Percentiles rank a stretch among this genome's conserved stretches.
Conservation (phyloP, 1,140 invertebrate species). For the Triops longicaudatus region DNA sequence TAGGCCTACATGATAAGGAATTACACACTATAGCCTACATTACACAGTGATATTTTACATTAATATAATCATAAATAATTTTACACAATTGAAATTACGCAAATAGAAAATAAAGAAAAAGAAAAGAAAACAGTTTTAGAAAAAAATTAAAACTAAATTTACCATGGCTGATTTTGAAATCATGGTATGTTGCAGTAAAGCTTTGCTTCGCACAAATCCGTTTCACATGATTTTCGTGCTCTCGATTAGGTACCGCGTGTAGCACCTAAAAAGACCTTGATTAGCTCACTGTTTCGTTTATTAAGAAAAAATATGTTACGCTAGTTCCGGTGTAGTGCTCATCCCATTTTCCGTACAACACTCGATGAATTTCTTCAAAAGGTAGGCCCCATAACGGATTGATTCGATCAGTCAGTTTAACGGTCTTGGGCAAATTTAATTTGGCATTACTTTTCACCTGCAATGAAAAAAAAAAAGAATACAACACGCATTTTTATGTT, state of each 20-base stretch:
- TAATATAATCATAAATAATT: no score
- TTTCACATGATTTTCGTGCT: background rate
- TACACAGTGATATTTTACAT: no score
- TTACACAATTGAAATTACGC: no score
- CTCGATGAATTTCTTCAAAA: slow-evolving; percentile 7
- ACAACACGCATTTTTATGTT: no score
- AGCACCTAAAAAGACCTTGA: background rate
- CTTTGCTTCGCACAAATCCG: background rate
- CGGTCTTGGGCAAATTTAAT: background rate
- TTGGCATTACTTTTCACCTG: background rate
- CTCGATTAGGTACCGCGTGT: background rate
- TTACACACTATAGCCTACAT: no score
- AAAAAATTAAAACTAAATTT: no score
- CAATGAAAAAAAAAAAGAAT: background rate
- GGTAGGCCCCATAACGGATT: background rate
- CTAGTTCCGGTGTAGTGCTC: background rate
- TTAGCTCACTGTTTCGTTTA: background rate
- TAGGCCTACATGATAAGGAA: no score
- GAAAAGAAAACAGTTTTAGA: no score
- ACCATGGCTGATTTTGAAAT: background rate
- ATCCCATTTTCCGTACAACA: background rate
- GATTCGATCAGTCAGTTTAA: background rate
- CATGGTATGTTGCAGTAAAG: background rate
- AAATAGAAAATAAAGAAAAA: no score
- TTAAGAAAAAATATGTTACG: background rate